Conservation (phyloP, 2,888 invertebrate species). For the Apodemia duryi region DNA sequence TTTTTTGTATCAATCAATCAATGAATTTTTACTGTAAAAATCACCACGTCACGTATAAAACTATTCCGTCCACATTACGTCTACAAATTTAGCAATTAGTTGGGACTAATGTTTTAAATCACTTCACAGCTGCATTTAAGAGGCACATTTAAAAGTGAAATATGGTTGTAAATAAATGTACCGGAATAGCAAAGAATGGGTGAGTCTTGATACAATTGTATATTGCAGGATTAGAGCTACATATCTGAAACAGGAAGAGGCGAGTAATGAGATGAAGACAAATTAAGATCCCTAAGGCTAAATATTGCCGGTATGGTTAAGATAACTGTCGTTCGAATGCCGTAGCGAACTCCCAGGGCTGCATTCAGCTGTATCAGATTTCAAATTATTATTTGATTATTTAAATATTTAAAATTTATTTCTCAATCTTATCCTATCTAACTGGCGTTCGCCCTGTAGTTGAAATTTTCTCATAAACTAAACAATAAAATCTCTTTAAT, state of each 20-base stretch:
- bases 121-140: constrained; percentile 11
- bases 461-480: too few species aligned
- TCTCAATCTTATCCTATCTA: too few species aligned
- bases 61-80: neutral
- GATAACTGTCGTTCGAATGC: constrained; percentile 6
- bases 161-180: neutral
- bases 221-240: neutral
- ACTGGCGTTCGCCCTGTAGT: too few species aligned
- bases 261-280: constrained; percentile 8
- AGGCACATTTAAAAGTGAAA: constrained; percentile 12
- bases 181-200: constrained; percentile 14
- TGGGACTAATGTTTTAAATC: constrained; percentile 7
- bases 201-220: neutral
- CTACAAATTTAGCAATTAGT: constrained; percentile 10
- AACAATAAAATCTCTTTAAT: too few species aligned
- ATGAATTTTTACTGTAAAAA: neutral
- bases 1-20: neutral
- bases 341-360: neutral
- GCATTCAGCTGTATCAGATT: neutral
- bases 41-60: neutral
- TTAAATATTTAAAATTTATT: too few species aligned
- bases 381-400: too few species aligned
- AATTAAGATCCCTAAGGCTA: constrained; percentile 10
- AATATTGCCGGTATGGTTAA: neutral
- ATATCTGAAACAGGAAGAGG: constrained; percentile 2